phyloP scores from a whole-genome alignment of 2,797 vertebrate genomes.

The Etheostoma perlongum region DNA sequence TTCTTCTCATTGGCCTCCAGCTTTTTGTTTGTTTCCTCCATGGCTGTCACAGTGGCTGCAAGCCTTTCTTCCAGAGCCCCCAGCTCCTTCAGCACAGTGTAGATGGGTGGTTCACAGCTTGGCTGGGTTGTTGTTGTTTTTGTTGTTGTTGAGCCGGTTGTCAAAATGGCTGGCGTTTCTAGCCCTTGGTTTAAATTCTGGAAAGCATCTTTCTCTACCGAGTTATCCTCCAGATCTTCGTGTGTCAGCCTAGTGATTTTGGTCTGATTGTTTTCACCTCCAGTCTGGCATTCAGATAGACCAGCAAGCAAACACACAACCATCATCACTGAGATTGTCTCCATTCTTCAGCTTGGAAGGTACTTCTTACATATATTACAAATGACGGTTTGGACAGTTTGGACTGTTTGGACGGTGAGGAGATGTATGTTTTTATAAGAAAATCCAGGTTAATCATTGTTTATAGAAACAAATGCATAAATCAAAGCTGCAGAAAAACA shows the following conservation, averaged over 20 bases:
- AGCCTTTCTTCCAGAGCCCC: conserved; percentile 18
- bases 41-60: background rate
- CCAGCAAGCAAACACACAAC: conserved; percentile 21
- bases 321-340: background rate
- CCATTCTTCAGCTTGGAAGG: conserved; percentile 12
- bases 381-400: background rate
- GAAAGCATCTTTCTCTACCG: background rate
- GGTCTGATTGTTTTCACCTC: background rate
- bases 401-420: background rate
- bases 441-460: conserved; percentile 4
- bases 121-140: no score
- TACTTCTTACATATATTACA: background rate
- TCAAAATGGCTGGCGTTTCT: background rate
- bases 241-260: background rate
- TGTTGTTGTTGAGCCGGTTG: background rate
- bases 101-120: background rate
- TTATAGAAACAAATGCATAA: background rate
- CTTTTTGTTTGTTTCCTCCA: conserved; percentile 42
- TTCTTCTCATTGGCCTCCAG: conserved; percentile 37
- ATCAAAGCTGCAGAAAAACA: no score
- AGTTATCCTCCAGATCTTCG: background rate
- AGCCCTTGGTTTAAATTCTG: background rate
- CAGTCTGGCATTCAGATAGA: background rate
- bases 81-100: conserved; percentile 8
- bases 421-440: background rate